Evolutionary conservation across 1,140 invertebrate genomes (phyloP).

Genomic region (Cecropterus lyciades): DNA sequence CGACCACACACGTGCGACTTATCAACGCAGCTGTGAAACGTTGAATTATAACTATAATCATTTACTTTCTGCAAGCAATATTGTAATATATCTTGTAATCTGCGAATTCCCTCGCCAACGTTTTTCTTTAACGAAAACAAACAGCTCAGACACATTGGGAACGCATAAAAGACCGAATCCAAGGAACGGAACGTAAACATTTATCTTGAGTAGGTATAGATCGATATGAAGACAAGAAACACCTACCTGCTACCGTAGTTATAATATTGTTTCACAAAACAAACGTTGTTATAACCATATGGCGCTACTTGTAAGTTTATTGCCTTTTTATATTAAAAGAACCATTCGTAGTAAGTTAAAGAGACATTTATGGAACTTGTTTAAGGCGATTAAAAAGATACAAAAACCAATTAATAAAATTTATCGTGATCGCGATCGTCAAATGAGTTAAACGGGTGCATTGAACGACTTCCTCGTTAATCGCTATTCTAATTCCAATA

Average conservation of each 20-base stretch:
- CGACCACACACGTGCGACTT: slow-evolving; percentile 52
- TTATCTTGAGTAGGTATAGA: slow-evolving; percentile 24
- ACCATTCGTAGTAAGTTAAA: slow-evolving; percentile 24
- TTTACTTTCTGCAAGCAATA: slow-evolving; percentile 54
- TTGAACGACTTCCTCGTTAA: slow-evolving; percentile 52
- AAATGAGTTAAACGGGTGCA: slow-evolving; percentile 62
- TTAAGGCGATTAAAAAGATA: slow-evolving; percentile 32
- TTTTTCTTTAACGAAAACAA: slow-evolving; percentile 41
- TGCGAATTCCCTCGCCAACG: slow-evolving; percentile 37
- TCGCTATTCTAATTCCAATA: slow-evolving; percentile 58
- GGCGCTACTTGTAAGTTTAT: slow-evolving; percentile 14
- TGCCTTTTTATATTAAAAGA: slow-evolving; percentile 7
- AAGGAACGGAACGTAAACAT: slow-evolving; percentile 21
- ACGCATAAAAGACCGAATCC: slow-evolving; percentile 36
- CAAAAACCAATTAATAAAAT: slow-evolving; percentile 47
- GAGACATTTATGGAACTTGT: slow-evolving; percentile 29
- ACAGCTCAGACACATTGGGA: slow-evolving; percentile 38
- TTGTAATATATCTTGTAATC: slow-evolving; percentile 50
- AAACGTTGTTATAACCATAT: background rate
- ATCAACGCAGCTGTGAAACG: slow-evolving; percentile 37
- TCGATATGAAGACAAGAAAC: slow-evolving; percentile 33
- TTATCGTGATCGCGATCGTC: slow-evolving; percentile 43
- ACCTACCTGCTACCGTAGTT: slow-evolving; percentile 13
- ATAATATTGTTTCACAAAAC: slow-evolving; percentile 14
- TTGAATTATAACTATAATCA: slow-evolving; percentile 59